Evolutionary conservation across 2,888 invertebrate genomes (phyloP).

Genomic region (Cryptus viduatorius): DNA sequence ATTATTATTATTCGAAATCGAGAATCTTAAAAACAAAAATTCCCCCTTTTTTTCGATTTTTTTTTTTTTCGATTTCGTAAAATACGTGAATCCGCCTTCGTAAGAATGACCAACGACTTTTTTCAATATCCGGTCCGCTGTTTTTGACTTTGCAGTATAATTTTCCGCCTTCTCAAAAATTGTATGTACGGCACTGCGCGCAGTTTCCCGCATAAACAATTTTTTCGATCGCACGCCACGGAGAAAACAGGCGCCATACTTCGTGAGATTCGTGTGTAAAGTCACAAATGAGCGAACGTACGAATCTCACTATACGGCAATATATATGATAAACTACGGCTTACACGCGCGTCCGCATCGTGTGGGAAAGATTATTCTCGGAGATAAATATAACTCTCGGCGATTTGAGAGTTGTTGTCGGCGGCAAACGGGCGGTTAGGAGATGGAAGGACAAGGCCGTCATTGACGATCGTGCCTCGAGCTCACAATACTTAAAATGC

Average conservation of each 20-base stretch:
- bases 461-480: conserved; percentile 7
- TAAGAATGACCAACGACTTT: too few relatives aligned
- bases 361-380: conserved; percentile 15
- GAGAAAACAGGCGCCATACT: neutral
- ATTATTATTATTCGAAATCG: too few relatives aligned
- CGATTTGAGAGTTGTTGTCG: neutral
- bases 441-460: conserved; percentile 17
- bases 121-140: too few relatives aligned
- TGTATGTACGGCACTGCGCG: too few relatives aligned
- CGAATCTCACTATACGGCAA: neutral
- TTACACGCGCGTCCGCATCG: conserved; percentile 2
- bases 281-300: neutral
- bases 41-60: neutral
- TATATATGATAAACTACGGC: neutral
- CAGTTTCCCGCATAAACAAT: neutral
- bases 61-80: neutral
- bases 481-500: conserved; percentile 1
- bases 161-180: too few relatives aligned
- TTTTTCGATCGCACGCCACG: neutral
- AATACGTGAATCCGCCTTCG: too few relatives aligned
- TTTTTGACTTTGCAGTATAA: too few relatives aligned
- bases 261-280: neutral
- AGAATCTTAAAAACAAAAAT: too few relatives aligned
- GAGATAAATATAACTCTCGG: conserved; percentile 19
- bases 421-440: neutral